Percentiles rank a stretch among this genome's conserved stretches.
These are phyloP conservation scores for Artibeus jamaicensis DNA, from an alignment of 2,797 vertebrate species.

Conservation along the genomic window DNA sequence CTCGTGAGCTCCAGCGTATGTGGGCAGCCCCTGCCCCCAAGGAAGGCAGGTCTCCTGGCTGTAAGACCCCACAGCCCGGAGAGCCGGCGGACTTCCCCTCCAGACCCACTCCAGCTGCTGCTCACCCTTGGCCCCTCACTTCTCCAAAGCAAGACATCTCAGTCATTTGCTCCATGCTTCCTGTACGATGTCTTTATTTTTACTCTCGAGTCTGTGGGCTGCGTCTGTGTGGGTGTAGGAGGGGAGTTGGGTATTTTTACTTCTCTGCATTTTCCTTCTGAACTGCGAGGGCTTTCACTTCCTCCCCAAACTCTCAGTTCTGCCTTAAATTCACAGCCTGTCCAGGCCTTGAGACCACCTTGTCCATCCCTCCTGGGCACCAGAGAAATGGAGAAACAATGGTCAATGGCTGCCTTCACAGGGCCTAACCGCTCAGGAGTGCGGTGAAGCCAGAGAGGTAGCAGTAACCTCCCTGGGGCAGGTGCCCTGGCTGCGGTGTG, in stretches of 20 bases:
- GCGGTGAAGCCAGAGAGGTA: background rate
- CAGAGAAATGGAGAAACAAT: background rate
- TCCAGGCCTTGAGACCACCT: background rate
- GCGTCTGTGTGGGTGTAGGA: slow-evolving; percentile 48
- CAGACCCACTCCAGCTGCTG: background rate
- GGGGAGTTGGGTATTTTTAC: slow-evolving; percentile 20
- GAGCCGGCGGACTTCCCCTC: background rate
- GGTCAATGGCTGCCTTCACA: fast-evolving
- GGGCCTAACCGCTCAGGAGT: background rate
- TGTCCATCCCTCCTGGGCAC: background rate
- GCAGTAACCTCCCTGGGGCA: background rate
- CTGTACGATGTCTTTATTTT: slow-evolving; percentile 17
- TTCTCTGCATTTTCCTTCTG: slow-evolving; percentile 62
- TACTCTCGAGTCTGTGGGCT: background rate
- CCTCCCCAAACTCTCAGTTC: slow-evolving; percentile 65
- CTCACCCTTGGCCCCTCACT: background rate
- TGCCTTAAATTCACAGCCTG: slow-evolving; percentile 22
- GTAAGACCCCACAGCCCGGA: background rate
- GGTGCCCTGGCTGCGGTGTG: background rate
- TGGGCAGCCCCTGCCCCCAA: fast-evolving
- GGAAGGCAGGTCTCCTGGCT: background rate
- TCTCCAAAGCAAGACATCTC: background rate
- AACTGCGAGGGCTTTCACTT: slow-evolving; percentile 57
- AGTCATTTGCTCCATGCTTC: slow-evolving; percentile 64
- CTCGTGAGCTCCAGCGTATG: fast-evolving